Evolutionary conservation across 1,140 invertebrate species (phyloP).

Genomic region (Sarcophaga peregrina): DNA sequence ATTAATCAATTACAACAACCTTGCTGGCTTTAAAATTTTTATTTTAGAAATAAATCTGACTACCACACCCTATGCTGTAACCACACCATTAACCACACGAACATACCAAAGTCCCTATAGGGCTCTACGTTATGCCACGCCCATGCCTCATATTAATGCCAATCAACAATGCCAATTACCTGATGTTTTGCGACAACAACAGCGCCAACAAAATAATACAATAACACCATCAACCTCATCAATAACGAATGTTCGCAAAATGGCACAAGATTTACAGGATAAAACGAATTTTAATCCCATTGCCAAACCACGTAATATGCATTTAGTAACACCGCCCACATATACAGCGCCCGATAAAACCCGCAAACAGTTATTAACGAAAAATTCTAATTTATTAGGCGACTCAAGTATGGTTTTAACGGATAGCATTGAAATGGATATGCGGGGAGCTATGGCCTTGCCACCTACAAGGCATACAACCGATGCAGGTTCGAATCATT

Average conservation of each 20-base stretch:
- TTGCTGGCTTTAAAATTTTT: neutral
- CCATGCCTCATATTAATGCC: conserved; percentile 43
- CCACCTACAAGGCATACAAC: conserved; percentile 34
- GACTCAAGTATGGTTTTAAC: conserved; percentile 33
- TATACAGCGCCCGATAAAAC: conserved; percentile 44
- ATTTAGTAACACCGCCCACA: conserved; percentile 46
- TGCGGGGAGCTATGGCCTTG: conserved; percentile 52
- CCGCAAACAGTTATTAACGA: conserved; percentile 38
- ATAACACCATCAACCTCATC: neutral
- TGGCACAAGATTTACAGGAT: conserved; percentile 56
- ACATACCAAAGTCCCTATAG: conserved; percentile 35
- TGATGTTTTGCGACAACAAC: conserved; percentile 13
- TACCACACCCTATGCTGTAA: conserved; percentile 29
- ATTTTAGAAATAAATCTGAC: conserved; percentile 27
- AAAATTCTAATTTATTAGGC: conserved; percentile 6
- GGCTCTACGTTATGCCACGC: conserved; percentile 53
- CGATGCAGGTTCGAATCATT: conserved; percentile 64
- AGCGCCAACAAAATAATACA: conserved; percentile 4
- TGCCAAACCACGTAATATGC: conserved; percentile 50
- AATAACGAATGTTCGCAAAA: conserved; percentile 54
- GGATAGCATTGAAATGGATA: conserved; percentile 55
- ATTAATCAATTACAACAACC: too few relatives aligned
- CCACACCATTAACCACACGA: neutral
- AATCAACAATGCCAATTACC: conserved; percentile 37
- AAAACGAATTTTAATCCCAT: conserved; percentile 52